phyloP scores from a whole-genome alignment of 2,888 invertebrate species.

The Campopleginae sp. region DNA sequence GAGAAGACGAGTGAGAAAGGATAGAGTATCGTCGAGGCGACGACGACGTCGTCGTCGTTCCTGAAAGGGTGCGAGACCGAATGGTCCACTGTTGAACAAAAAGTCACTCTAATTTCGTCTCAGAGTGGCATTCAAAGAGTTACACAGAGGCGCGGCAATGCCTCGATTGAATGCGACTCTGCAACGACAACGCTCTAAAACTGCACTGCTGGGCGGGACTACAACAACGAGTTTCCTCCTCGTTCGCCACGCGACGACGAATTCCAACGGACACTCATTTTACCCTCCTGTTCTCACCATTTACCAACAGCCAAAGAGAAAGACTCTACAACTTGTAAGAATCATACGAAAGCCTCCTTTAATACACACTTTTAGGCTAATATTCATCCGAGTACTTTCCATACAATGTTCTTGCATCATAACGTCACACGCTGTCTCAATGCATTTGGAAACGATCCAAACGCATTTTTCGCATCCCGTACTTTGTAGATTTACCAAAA shows the following conservation, averaged over 20 bases:
- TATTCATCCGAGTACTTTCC: conserved; percentile 15
- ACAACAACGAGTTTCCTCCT: conserved; percentile 44
- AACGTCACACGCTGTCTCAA: background rate
- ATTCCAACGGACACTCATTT: conserved; percentile 46
- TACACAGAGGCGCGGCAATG: conserved; percentile 43
- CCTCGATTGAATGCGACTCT: conserved; percentile 65
- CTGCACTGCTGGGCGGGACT: conserved; percentile 37
- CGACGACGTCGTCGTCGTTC: conserved; percentile 47
- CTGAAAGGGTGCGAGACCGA: conserved; percentile 61
- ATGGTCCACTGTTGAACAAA: conserved; percentile 70
- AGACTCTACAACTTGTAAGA: conserved; percentile 7
- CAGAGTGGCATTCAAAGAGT: conserved; percentile 69
- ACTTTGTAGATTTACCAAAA: background rate
- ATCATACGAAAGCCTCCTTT: background rate
- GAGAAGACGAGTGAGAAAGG: conserved; percentile 55
- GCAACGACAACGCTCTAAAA: conserved; percentile 49
- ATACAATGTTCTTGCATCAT: conserved; percentile 16
- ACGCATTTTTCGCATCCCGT: background rate
- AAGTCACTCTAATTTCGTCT: conserved; percentile 77
- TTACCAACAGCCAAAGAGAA: background rate
- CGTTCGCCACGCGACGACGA: conserved; percentile 57
- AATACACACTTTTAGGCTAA: conserved; percentile 53
- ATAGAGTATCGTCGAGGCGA: conserved; percentile 53
- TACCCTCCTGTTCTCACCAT: conserved; percentile 35
- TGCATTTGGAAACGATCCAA: conserved; percentile 4